These are phyloP conservation scores for Sebastes hubbsi DNA, from an alignment of 2,797 vertebrate genomes.

Conservation along the genomic window DNA sequence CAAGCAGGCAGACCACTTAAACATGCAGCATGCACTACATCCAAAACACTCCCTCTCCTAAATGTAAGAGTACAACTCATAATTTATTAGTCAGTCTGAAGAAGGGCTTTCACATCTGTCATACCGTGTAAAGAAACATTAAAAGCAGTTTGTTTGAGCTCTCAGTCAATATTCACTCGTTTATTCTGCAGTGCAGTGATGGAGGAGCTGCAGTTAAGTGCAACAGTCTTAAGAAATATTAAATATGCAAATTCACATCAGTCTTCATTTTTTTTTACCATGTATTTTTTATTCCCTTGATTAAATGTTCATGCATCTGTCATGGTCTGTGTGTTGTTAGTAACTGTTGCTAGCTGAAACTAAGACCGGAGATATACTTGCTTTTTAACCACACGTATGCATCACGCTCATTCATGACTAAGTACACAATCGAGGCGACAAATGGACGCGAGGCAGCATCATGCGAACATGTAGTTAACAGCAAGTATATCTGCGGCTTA, in stretches of 20 bases:
- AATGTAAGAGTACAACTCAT: conserved; percentile 43
- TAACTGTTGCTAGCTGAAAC: conserved; percentile 11
- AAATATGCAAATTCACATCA: conserved; percentile 37
- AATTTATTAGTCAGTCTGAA: conserved; percentile 58
- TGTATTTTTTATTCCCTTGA: conserved; percentile 24
- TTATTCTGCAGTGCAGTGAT: conserved; percentile 21
- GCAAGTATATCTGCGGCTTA: no score
- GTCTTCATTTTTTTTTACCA: neutral
- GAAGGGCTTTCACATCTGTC: conserved; percentile 52
- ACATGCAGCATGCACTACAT: neutral
- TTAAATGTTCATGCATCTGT: conserved; percentile 30
- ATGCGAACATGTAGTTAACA: neutral
- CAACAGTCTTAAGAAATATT: conserved; percentile 22
- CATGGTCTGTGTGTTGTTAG: conserved; percentile 6
- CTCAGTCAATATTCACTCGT: conserved; percentile 35
- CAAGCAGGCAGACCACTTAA: conserved; percentile 34
- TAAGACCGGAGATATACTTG: neutral
- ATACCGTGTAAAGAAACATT: conserved; percentile 36
- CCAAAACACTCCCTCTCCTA: conserved; percentile 19
- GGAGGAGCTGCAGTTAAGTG: conserved; percentile 38
- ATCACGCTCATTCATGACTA: neutral
- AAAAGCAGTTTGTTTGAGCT: conserved; percentile 53
- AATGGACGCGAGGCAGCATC: neutral
- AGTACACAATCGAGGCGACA: neutral
- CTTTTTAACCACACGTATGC: neutral